Evolutionary conservation across 2,113 vertebrate genomes (phyloP).

Genomic region (Sakesphorus luctuosus): DNA sequence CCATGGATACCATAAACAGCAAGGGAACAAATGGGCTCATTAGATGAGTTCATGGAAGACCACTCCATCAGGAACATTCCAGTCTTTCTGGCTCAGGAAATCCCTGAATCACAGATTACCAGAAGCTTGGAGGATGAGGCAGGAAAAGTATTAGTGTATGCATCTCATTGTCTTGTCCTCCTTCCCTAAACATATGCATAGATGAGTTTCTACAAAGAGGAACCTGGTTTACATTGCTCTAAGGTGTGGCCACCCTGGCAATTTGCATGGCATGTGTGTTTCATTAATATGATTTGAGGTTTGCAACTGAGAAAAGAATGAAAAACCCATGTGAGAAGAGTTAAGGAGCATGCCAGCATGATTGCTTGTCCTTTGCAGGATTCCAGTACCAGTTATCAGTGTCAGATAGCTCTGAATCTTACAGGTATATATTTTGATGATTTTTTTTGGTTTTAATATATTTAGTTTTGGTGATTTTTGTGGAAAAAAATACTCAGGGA

Average conservation of each 20-base stretch:
- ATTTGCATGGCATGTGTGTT: not conserved
- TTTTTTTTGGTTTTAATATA: not conserved
- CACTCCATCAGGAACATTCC: conserved; percentile 12
- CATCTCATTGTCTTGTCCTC: not conserved
- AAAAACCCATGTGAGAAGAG: not conserved
- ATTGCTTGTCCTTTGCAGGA: not conserved
- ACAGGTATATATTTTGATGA: not conserved
- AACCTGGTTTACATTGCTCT: not conserved
- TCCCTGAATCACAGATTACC: not conserved
- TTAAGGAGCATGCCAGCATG: not conserved
- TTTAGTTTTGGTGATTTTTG: not conserved
- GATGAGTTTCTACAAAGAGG: not conserved
- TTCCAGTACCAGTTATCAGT: not conserved
- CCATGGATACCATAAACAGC: not conserved
- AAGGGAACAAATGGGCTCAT: not conserved
- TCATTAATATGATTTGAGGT: not conserved
- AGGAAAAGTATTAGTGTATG: not conserved
- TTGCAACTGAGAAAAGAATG: not conserved
- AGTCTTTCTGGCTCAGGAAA: conserved; percentile 10
- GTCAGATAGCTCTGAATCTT: not conserved
- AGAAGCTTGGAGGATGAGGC: not conserved
- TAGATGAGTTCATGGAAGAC: not conserved
- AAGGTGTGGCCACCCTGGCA: not conserved
- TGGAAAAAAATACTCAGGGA: not conserved
- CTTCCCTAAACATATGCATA: not conserved